Evolutionary conservation across 2,888 invertebrate species (phyloP).

Genomic region (Hyposoter didymator): DNA sequence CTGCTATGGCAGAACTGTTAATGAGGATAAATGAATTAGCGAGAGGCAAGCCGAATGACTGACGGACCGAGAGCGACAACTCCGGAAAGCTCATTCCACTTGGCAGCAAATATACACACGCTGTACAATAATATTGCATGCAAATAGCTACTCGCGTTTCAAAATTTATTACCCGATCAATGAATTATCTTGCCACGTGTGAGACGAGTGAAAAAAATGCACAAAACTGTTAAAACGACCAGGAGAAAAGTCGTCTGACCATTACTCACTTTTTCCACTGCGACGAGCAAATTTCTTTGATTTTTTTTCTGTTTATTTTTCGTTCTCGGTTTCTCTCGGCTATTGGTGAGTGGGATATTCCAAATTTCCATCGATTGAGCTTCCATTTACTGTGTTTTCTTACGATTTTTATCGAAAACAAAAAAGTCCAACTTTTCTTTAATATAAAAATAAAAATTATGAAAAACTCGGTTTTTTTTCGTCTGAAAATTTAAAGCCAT

Average conservation of each 20-base stretch:
- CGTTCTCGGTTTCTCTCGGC: background rate
- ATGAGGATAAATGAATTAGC: slow-evolving; percentile 40
- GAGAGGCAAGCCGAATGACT: slow-evolving; percentile 41
- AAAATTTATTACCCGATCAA: slow-evolving; percentile 8
- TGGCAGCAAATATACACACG: slow-evolving; percentile 7
- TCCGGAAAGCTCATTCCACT: slow-evolving; percentile 43
- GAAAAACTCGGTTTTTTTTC: background rate
- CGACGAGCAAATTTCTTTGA: background rate
- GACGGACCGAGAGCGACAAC: slow-evolving; percentile 42
- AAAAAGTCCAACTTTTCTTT: background rate
- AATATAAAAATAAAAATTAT: no score
- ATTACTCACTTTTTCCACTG: background rate
- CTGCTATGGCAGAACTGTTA: slow-evolving; percentile 16
- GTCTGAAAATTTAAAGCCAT: no score
- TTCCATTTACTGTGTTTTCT: background rate
- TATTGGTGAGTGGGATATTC: background rate
- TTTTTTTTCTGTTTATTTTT: background rate
- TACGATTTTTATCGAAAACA: background rate
- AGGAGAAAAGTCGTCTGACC: background rate
- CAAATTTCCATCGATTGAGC: background rate
- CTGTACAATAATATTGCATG: background rate
- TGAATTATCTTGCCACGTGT: slow-evolving; percentile 11
- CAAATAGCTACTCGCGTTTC: slow-evolving; percentile 1
- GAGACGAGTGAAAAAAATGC: background rate
- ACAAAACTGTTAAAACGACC: background rate